A percentile compares a stretch with the other conserved stretches of the same genome.
Evolutionary conservation across 2,888 invertebrate genomes (phyloP).

Genomic region (Yponomeuta sedellus): DNA sequence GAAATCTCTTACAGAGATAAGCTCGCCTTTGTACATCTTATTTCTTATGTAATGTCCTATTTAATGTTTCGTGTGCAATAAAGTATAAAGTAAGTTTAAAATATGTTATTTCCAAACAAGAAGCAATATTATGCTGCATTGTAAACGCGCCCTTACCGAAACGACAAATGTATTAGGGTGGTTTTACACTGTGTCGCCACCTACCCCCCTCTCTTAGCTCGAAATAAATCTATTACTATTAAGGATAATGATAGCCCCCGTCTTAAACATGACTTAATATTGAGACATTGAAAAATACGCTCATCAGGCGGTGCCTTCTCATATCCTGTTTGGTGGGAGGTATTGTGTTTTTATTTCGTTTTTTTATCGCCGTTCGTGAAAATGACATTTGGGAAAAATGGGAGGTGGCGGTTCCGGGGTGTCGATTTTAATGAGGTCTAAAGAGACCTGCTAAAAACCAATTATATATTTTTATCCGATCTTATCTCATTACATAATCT

Average conservation of each 20-base stretch:
- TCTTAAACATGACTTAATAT: slow-evolving; percentile 78
- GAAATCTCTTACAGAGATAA: too few relatives aligned
- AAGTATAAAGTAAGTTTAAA: too few relatives aligned
- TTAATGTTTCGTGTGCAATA: too few relatives aligned
- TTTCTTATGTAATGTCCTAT: too few relatives aligned
- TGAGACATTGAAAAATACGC: slow-evolving; percentile 72
- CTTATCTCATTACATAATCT: too few relatives aligned
- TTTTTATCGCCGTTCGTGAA: neutral
- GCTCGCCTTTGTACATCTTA: too few relatives aligned
- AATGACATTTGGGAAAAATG: neutral
- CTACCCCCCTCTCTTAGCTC: slow-evolving; percentile 45
- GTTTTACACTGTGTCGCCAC: slow-evolving; percentile 40
- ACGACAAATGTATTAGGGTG: slow-evolving; percentile 64
- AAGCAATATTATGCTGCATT: neutral
- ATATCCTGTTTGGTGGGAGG: slow-evolving; percentile 27
- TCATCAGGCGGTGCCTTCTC: slow-evolving; percentile 52
- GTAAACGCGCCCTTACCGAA: slow-evolving; percentile 19
- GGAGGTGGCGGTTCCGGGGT: neutral
- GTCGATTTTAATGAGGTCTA: neutral
- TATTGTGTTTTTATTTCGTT: neutral
- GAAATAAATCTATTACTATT: slow-evolving; percentile 78
- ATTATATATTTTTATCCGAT: too few relatives aligned
- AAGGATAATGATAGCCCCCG: slow-evolving; percentile 69
- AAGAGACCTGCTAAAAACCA: too few relatives aligned
- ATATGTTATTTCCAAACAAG: neutral